phyloP scores from a whole-genome alignment of 2,888 invertebrate genomes.

The Caenorhabditis macrosperma region DNA sequence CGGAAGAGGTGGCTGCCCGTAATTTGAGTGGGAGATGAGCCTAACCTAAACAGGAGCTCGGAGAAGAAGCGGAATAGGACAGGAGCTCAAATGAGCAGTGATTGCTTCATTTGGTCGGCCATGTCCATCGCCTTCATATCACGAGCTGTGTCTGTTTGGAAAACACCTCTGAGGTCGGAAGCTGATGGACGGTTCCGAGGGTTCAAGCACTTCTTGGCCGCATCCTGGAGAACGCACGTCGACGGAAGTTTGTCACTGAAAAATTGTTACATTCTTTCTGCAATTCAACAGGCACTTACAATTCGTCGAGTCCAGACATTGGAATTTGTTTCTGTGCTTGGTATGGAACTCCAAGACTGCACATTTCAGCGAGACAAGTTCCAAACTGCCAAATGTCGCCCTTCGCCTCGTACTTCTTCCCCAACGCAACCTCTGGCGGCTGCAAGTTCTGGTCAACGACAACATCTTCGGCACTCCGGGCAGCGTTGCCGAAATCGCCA shows the following conservation, averaged over 20 bases:
- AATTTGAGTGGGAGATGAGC: conserved; percentile 8
- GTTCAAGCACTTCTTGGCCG: conserved; percentile 52
- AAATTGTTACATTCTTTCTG: conserved; percentile 1
- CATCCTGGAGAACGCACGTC: conserved; percentile 44
- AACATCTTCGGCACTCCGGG: conserved; percentile 25
- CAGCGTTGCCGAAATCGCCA: conserved; percentile 60
- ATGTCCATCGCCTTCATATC: conserved; percentile 51
- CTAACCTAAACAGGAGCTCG: conserved; percentile 29
- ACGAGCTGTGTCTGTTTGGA: conserved; percentile 56
- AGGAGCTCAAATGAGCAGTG: conserved; percentile 38
- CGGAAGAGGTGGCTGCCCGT: conserved; percentile 19
- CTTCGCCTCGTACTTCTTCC: conserved; percentile 56
- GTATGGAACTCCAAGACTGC: conserved; percentile 48
- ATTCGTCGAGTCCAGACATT: conserved; percentile 46
- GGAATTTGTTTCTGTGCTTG: conserved; percentile 55
- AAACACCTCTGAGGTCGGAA: conserved; percentile 49
- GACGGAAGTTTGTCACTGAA: conserved; percentile 52
- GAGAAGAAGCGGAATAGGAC: not conserved
- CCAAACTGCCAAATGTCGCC: conserved; percentile 69
- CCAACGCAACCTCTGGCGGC: conserved; percentile 63
- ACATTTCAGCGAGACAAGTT: conserved; percentile 61
- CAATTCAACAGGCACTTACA: too few species aligned
- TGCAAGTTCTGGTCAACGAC: conserved; percentile 44
- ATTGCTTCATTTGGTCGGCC: conserved; percentile 53
- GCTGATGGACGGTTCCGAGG: conserved; percentile 50